Evolutionary conservation across 2,888 invertebrate genomes (phyloP), one percentile per base, ranked within the genome.

Genomic region (Dascillus cervinus): DNA sequence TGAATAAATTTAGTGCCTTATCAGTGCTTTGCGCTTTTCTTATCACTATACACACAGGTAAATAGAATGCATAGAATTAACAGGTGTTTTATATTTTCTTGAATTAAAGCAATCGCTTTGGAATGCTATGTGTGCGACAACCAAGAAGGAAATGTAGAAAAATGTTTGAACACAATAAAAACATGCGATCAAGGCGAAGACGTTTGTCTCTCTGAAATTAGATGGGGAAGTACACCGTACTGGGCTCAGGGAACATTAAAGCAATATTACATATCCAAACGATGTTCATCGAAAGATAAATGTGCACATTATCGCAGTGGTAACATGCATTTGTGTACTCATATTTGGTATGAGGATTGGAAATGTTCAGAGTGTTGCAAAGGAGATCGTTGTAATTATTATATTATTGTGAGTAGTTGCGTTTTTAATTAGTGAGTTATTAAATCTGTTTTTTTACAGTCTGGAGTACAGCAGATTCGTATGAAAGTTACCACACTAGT

Each of bases 281-380:
- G 79, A 26, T 96, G 96, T 69, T 81, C 90, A 6, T 82, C 82
- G 0, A 82, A 81, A 58, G 75, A 77, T 0, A 75, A 79, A 43
- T 96, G 96, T 60, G 80, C 83, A 12, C 69, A 70, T 37, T 77
- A 76, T 29, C 73, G 85, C 37, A 74, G 73, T 32, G 70, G 71
- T 20, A 77, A 78, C 50, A 87, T 83, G 82, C 75, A 74, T 4
- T 71, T 79, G 36, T 94, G 92, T 54, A 86, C 89, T 1, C 81
- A 89, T 53, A 87, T 92, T 49, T 89, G 89, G 92, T 96, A 94
- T 56, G 83, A 90, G 56, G 95, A 96, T 65, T 96, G 95, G 96
- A 81, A 82, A 43, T 96, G 95, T 65, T 83, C 88, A 0, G 92
- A 95, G 60, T 96, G 95, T 64, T 96, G 96, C 58, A 84, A 84